Base-by-base conservation (phyloP, 2,888 invertebrate genomes). In the Campoletis raptor region DNA sequence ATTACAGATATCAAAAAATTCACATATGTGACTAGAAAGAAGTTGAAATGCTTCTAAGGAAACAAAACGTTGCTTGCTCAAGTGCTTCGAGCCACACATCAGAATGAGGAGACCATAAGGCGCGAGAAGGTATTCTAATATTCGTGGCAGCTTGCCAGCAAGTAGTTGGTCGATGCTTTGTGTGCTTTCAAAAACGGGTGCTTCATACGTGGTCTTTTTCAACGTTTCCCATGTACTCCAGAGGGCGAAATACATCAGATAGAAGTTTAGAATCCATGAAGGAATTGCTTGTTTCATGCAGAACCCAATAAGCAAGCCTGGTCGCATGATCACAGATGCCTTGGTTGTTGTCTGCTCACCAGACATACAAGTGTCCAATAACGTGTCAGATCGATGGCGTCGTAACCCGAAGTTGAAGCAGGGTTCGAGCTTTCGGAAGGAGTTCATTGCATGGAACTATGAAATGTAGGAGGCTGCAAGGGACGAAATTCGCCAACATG, bases 51-150 rank as follows among this genome's bases (percentile, higher is more conserved):
- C 64, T 48, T 78, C 74, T 70, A 72, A 84, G 85, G 77, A 92
- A 92, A 92, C 91, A 94, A 93, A 94, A 93, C 92, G 92, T 94
- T 93, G 92, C 92, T 92, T 92, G 92, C 91, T 93, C 94, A 94
- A 94, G 94, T 94, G 94, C 93, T 94, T 93, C 92, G 92, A 93
- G 93, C 92, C 94, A 94, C 94, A 94, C 94, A 94, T 94, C 90
- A 90, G 87, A 85, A 90, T 88, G 85, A 91, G 93, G 94, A 87
- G 67, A 85, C 74, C 92, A 94, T 92, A 90, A 93, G 81, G 18
- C 76, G 21, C 61, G 79, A 92, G 90, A 90, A 93, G 92, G 91
- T 92, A 87, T 90, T 90, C 91, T 91, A 91, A 93, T 93, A 93
- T 93, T 92, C 89, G 90, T 74, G 57, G 52, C 52, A 61, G 61